phyloP scores from a whole-genome alignment of 37 sponge, comb jelly and placozoan genomes.

The Cliona cf. orientalis region DNA sequence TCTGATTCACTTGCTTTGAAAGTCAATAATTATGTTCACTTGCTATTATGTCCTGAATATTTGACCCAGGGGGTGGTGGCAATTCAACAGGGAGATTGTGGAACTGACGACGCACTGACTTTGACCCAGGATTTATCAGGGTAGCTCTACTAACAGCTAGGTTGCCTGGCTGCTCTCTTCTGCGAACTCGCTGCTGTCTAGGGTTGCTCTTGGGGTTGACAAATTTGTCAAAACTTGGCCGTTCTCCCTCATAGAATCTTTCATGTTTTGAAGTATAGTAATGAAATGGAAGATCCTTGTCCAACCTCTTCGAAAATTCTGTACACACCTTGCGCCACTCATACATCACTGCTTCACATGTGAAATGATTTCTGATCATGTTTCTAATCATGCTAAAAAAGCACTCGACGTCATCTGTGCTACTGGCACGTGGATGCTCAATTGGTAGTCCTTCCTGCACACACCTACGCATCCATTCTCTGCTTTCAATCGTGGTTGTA shows the following conservation, averaged over 20 bases:
- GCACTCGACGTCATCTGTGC: neutral
- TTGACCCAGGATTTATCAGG: neutral
- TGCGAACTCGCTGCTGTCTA: neutral
- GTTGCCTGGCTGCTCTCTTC: neutral
- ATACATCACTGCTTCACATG: neutral
- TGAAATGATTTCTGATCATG: neutral
- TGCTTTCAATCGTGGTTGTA: neutral
- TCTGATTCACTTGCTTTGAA: neutral
- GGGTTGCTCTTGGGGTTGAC: neutral
- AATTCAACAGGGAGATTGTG: neutral
- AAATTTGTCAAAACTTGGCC: neutral
- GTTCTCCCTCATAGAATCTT: neutral
- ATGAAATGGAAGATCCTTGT: neutral
- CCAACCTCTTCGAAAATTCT: neutral
- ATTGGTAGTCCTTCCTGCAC: neutral
- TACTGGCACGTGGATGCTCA: conserved; percentile 8
- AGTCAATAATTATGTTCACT: neutral
- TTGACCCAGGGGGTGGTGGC: neutral
- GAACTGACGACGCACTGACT: neutral
- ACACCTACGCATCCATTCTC: neutral
- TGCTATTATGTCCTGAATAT: neutral
- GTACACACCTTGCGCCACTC: neutral
- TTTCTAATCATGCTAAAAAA: neutral
- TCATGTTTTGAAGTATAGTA: neutral
- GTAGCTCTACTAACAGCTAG: neutral